Evolutionary conservation across 2,113 vertebrate genomes (phyloP), one percentile per base, ranked within the genome.

Genomic region (Nycticebus coucang): DNA sequence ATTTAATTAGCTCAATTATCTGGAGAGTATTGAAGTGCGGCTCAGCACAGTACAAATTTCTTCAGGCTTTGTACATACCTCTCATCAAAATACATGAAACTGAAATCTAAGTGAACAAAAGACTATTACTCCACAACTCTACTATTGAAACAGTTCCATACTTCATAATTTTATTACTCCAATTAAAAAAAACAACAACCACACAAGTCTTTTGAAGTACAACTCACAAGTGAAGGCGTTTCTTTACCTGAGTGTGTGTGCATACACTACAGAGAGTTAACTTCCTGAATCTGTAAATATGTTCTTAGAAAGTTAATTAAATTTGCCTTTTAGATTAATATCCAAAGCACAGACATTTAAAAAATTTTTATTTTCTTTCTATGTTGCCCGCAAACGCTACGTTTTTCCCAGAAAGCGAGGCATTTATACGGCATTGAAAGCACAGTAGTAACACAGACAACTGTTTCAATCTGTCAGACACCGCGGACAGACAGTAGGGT

Each of bases 1-100:
- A 99, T 99, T 98, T 99, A 98, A 99, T 99, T 99, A 99, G 98
- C 98, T 98, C 98, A 98, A 99, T 99, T 99, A 98, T 98, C 98
- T 98, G 95, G 98, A 98, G 98, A 98, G 97, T 96, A 98, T 35
- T 98, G 98, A 98, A 98, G 92, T 57, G 94, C 95, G 95, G 96
- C 98, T 98, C 97, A 97, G 97, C 97, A 98, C 94, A 98, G 95
- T 88, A 98, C 97, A 98, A 87, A 97, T 98, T 98, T 98, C 98
- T 98, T 96, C 97, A 98, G 98, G 98, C 98, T 98, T 98, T 98
- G 85, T 87, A 96, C 97, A 97, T 98, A 98, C 98, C 97, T 98
- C 97, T 97, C 96, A 98, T 98, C 97, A 98, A 98, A 99, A 98
- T 96, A 97, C n/a, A 98, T 94, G 97, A 97, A 97, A 96, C 95